These are phyloP conservation scores for Cyprinodon brontotheroides DNA, from an alignment of 2,113 vertebrate genomes.

Conservation along the genomic window DNA sequence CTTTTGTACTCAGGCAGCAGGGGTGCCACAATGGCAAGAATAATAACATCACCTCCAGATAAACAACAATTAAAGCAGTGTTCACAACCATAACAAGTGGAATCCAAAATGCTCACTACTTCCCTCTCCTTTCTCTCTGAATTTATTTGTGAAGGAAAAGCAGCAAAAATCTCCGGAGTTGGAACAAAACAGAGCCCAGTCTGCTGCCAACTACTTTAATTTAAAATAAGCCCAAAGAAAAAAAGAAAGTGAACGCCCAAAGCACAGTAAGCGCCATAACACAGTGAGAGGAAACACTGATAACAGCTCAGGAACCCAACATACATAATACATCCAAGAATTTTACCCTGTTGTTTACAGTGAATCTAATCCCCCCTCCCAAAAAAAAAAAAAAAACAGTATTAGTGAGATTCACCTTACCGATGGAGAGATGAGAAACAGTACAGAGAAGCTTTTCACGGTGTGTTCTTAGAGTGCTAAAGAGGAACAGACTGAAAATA, in stretches of 20 bases:
- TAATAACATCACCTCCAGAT: slow-evolving; percentile 49
- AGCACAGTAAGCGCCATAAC: slow-evolving; percentile 47
- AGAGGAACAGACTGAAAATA: slow-evolving; percentile 5
- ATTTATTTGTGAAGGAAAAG: slow-evolving; percentile 49
- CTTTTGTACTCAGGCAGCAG: slow-evolving; percentile 41
- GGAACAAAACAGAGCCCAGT: slow-evolving; percentile 34
- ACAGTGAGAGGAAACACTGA: slow-evolving; percentile 40
- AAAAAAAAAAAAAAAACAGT: background rate
- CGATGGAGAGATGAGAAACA: slow-evolving; percentile 41
- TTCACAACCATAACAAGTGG: slow-evolving; percentile 19
- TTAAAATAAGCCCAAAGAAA: background rate
- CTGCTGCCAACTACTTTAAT: slow-evolving; percentile 33
- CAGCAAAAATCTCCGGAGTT: slow-evolving; percentile 35
- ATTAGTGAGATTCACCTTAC: slow-evolving; percentile 50
- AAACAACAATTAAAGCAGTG: slow-evolving; percentile 47
- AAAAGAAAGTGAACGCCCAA: slow-evolving; percentile 46
- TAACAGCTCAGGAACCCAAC: slow-evolving; percentile 34
- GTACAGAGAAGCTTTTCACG: slow-evolving; percentile 1
- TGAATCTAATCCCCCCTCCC: slow-evolving; percentile 16
- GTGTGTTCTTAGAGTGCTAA: slow-evolving; percentile 19
- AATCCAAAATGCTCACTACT: slow-evolving; percentile 42
- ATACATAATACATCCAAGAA: slow-evolving; percentile 35
- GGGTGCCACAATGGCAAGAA: slow-evolving; percentile 33
- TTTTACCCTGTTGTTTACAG: slow-evolving; percentile 27
- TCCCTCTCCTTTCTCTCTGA: slow-evolving; percentile 10